Conservation (phyloP, 2,797 vertebrate species). For the Heterohyrax brucei region DNA sequence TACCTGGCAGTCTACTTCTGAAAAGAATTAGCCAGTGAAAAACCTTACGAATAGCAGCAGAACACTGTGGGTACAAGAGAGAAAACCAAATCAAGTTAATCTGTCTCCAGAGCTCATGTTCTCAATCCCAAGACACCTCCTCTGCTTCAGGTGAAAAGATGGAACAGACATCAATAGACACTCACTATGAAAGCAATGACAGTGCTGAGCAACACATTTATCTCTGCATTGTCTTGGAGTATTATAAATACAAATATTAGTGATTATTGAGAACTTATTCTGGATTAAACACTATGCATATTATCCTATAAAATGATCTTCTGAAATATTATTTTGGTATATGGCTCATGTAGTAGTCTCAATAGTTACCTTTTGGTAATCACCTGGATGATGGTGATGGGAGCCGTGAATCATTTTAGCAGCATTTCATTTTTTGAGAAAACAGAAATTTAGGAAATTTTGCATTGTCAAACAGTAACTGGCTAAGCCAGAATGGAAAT, state of each 20-base stretch:
- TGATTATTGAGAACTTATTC: background rate
- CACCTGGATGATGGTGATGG: background rate
- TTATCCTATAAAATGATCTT: slow-evolving; percentile 15
- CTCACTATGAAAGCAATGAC: background rate
- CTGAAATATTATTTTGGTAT: slow-evolving; percentile 3
- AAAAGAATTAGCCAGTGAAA: too few species aligned
- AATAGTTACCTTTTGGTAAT: slow-evolving; percentile 1
- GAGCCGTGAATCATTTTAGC: background rate
- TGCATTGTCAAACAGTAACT: background rate
- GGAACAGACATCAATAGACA: background rate
- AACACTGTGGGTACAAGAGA: background rate
- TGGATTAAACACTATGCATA: background rate
- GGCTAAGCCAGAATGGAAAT: background rate
- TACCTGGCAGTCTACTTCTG: too few species aligned
- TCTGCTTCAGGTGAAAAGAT: background rate
- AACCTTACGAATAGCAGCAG: too few species aligned
- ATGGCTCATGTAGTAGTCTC: background rate
- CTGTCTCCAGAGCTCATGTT: background rate
- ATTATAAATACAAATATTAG: slow-evolving; percentile 23
- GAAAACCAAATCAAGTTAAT: background rate
- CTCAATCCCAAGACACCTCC: background rate
- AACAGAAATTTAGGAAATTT: background rate
- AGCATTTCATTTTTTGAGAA: slow-evolving; percentile 9
- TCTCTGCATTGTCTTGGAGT: background rate
- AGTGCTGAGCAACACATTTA: background rate